Evolutionary conservation across 1,140 invertebrate genomes (phyloP).

Genomic region (Meloidogyne exigua): DNA sequence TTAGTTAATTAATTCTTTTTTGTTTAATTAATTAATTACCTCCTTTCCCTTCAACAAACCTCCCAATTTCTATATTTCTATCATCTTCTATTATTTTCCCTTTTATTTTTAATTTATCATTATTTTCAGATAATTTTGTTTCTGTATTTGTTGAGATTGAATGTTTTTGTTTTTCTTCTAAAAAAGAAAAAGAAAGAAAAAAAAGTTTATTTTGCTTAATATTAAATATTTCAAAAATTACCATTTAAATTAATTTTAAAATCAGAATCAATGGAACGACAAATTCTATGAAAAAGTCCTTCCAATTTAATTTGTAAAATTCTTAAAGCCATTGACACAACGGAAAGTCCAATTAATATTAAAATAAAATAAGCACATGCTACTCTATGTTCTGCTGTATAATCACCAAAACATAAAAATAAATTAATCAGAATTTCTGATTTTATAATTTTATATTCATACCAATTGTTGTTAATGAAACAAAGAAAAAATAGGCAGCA

Average conservation of each 20-base stretch:
- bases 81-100: neutral
- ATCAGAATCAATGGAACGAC: conserved; percentile 44
- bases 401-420: conserved; percentile 35
- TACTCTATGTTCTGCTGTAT: conserved; percentile 38
- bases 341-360: conserved; percentile 39
- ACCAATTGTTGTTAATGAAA: conserved; percentile 64
- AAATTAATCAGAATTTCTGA: neutral
- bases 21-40: neutral
- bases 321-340: conserved; percentile 38
- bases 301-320: conserved; percentile 42
- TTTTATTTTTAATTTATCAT: conserved; percentile 3
- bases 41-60: conserved; percentile 10
- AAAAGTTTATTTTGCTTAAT: no score
- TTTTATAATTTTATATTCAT: neutral
- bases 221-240: conserved; percentile 20
- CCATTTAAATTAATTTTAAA: conserved; percentile 31
- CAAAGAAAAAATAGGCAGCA: conserved; percentile 59
- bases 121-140: conserved; percentile 16
- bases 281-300: conserved; percentile 32
- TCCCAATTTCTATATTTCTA: conserved; percentile 21
- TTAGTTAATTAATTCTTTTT: no score
- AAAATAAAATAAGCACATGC: conserved; percentile 47
- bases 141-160: conserved; percentile 39
- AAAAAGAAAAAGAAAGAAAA: no score
- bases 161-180: conserved; percentile 40